These are phyloP conservation scores for Lamproptera curius DNA, from an alignment of 2,888 invertebrate species.

Conservation along the genomic window DNA sequence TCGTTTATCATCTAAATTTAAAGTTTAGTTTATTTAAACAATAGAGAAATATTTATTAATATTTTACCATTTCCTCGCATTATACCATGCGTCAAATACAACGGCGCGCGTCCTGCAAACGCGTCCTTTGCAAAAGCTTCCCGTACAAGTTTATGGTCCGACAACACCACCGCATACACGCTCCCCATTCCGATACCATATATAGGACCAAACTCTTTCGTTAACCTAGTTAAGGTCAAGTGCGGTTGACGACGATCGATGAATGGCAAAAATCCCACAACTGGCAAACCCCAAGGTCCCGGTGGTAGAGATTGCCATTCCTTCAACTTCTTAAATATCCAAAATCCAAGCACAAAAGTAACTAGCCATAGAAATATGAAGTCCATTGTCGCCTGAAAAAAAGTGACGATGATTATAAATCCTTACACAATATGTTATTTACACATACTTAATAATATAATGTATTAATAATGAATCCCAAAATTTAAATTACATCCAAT, in stretches of 20 bases:
- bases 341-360: conserved; percentile 34
- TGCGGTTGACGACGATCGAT: conserved; percentile 84
- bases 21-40: too few relatives aligned
- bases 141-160: conserved; percentile 85
- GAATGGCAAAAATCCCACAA: conserved; percentile 88
- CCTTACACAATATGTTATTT: too few relatives aligned
- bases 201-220: conserved; percentile 84
- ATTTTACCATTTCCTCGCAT: conserved; percentile 92
- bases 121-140: conserved; percentile 85
- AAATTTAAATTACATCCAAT: too few relatives aligned
- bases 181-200: conserved; percentile 87
- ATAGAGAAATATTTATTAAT: too few relatives aligned
- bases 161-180: conserved; percentile 86
- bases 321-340: conserved; percentile 56
- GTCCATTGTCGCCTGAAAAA: conserved; percentile 28
- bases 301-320: conserved; percentile 80
- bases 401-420: background rate
- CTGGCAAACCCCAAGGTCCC: conserved; percentile 87
- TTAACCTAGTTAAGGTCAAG: conserved; percentile 81
- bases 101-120: conserved; percentile 87
- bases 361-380: conserved; percentile 29
- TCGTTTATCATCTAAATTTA: too few relatives aligned
- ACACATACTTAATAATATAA: too few relatives aligned
- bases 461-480: too few relatives aligned
- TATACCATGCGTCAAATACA: conserved; percentile 91